These are phyloP conservation scores for Lepus oiostolus DNA, from an alignment of 2,797 vertebrate species.

Conservation along the genomic window DNA sequence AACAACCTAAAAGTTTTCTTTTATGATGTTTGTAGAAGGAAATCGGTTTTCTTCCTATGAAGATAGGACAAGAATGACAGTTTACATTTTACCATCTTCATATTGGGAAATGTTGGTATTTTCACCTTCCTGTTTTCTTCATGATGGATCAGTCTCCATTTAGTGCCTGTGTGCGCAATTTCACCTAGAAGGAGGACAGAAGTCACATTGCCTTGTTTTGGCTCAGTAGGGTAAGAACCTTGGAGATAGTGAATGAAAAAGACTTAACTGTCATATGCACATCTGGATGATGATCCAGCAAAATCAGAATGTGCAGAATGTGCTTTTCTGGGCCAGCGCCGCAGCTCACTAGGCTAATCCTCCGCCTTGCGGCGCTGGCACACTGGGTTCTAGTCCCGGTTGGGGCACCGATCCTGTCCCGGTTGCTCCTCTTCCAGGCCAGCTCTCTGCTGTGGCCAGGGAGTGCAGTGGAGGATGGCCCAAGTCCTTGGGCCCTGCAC, in stretches of 20 bases:
- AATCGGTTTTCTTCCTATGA: slow-evolving; percentile 60
- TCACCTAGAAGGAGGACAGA: background rate
- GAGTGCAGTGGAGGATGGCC: too few relatives aligned
- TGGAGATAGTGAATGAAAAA: slow-evolving; percentile 36
- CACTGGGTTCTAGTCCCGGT: too few relatives aligned
- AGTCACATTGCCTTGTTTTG: slow-evolving; percentile 10
- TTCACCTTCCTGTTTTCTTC: slow-evolving; percentile 66
- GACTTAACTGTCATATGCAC: background rate
- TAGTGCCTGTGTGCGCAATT: slow-evolving; percentile 6
- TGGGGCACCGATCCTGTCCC: too few relatives aligned
- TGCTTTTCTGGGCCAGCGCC: background rate
- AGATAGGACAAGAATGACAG: slow-evolving; percentile 18
- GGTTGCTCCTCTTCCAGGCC: too few relatives aligned
- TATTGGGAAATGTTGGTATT: slow-evolving; percentile 69
- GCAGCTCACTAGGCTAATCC: too few relatives aligned
- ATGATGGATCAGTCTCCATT: slow-evolving; percentile 55
- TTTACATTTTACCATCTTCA: slow-evolving; percentile 26
- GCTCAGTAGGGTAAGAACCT: slow-evolving; percentile 15
- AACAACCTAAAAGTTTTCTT: slow-evolving; percentile 41
- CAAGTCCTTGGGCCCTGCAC: too few relatives aligned
- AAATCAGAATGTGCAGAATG: slow-evolving; percentile 9
- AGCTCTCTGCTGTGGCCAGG: too few relatives aligned
- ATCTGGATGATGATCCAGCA: background rate
- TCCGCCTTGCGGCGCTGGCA: too few relatives aligned
- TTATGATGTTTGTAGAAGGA: slow-evolving; percentile 65